Percentiles rank a stretch among this genome's conserved stretches.
Evolutionary conservation across 1,140 invertebrate species (phyloP).

Genomic region (Aphidius gifuensis): DNA sequence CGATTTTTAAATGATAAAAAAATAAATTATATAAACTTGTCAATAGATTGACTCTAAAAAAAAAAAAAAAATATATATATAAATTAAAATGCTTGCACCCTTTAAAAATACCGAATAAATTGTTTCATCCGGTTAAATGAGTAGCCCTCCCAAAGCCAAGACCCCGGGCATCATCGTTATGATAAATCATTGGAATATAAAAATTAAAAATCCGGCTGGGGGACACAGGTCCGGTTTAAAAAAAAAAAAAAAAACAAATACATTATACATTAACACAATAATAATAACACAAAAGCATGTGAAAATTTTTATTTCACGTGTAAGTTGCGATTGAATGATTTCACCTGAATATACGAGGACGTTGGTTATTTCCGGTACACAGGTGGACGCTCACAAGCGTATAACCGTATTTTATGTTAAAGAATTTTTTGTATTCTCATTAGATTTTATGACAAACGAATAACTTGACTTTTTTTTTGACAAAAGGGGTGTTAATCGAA

Average conservation of each 20-base stretch:
- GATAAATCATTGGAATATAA: constrained; percentile 41
- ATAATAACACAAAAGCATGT: neutral
- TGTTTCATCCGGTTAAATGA: constrained; percentile 51
- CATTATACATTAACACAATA: neutral
- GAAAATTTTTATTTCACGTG: constrained; percentile 11
- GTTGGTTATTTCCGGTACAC: constrained; percentile 40
- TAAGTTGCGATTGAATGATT: constrained; percentile 14
- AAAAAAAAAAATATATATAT: constrained; percentile 17
- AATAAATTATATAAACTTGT: neutral
- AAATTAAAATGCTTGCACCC: constrained; percentile 50
- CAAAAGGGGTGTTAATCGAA: constrained; percentile 14
- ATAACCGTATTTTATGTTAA: neutral
- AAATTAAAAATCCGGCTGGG: constrained; percentile 34
- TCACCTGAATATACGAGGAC: constrained; percentile 36
- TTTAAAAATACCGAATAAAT: constrained; percentile 44
- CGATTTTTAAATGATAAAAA: neutral
- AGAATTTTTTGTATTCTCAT: constrained; percentile 9
- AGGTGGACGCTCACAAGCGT: constrained; percentile 33
- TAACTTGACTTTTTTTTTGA: no score
- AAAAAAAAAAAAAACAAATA: neutral
- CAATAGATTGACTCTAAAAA: constrained; percentile 30
- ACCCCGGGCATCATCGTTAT: constrained; percentile 25
- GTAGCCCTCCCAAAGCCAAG: constrained; percentile 31
- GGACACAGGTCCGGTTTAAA: constrained; percentile 9
- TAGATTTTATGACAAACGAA: neutral